These are phyloP conservation scores for Tipula unca DNA, from an alignment of 2,888 invertebrate genomes.

Conservation along the genomic window DNA sequence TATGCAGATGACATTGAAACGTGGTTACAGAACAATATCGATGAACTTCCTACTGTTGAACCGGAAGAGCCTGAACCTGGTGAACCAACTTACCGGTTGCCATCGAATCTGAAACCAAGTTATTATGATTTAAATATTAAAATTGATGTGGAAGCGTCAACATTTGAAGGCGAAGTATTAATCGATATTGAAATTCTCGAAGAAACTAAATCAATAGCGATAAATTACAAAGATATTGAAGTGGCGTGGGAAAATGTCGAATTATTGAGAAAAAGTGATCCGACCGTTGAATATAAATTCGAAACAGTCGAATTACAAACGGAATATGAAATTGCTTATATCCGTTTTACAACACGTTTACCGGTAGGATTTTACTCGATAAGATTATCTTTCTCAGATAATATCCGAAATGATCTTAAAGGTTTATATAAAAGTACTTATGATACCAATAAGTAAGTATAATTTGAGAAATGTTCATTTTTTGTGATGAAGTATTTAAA, in stretches of 20 bases:
- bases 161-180: slow-evolving; percentile 19
- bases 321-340: neutral
- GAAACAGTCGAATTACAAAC: neutral
- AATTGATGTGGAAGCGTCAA: slow-evolving; percentile 16
- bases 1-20: neutral
- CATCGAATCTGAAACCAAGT: neutral
- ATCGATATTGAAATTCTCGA: neutral
- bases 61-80: neutral
- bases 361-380: neutral
- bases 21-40: neutral
- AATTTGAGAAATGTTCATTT: neutral
- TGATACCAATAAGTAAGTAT: neutral
- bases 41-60: too few species aligned
- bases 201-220: neutral
- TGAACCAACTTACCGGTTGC: neutral
- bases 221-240: slow-evolving; percentile 19
- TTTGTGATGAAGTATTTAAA: neutral
- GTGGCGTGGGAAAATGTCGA: neutral
- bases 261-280: neutral
- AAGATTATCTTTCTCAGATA: neutral
- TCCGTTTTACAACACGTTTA: neutral
- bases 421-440: neutral
- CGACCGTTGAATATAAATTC: neutral
- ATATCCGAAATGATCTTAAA: neutral
- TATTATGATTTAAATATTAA: slow-evolving; percentile 20